Conservation (phyloP, 2,888 invertebrate species). For the Trichopria drosophilae region DNA sequence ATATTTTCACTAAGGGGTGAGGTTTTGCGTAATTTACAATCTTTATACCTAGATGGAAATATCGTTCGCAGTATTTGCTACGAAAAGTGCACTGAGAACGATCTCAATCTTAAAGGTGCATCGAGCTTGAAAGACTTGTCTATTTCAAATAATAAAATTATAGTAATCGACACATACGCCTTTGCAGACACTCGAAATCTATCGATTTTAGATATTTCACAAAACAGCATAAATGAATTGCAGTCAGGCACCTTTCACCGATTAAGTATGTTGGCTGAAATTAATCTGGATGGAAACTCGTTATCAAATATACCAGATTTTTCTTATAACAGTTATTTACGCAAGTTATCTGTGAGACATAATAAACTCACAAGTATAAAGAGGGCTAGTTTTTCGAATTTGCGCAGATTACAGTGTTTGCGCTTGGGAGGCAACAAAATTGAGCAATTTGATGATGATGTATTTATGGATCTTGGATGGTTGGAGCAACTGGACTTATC, state of each 20-base stretch:
- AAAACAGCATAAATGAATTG: conserved; percentile 34
- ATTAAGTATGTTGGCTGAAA: conserved; percentile 9
- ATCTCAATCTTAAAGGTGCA: conserved; percentile 33
- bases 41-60: conserved; percentile 42
- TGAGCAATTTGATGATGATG: conserved; percentile 30
- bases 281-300: conserved; percentile 29
- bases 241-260: conserved; percentile 27
- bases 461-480: conserved; percentile 36
- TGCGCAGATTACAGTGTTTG: conserved; percentile 36
- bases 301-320: conserved; percentile 28
- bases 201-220: conserved; percentile 34
- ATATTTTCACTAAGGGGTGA: conserved; percentile 36
- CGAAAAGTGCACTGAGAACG: conserved; percentile 34
- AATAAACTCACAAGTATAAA: conserved; percentile 35
- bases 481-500: conserved; percentile 41
- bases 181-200: conserved; percentile 37
- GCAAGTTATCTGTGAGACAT: conserved; percentile 20
- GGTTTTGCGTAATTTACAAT: conserved; percentile 33
- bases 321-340: conserved; percentile 7
- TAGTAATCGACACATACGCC: conserved; percentile 24
- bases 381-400: conserved; percentile 27
- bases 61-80: conserved; percentile 38
- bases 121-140: conserved; percentile 39
- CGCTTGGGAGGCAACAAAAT: conserved; percentile 41
- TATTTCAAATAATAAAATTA: conserved; percentile 40